phyloP scores from a whole-genome alignment of 2,113 vertebrate species.

The Fulica atra region DNA sequence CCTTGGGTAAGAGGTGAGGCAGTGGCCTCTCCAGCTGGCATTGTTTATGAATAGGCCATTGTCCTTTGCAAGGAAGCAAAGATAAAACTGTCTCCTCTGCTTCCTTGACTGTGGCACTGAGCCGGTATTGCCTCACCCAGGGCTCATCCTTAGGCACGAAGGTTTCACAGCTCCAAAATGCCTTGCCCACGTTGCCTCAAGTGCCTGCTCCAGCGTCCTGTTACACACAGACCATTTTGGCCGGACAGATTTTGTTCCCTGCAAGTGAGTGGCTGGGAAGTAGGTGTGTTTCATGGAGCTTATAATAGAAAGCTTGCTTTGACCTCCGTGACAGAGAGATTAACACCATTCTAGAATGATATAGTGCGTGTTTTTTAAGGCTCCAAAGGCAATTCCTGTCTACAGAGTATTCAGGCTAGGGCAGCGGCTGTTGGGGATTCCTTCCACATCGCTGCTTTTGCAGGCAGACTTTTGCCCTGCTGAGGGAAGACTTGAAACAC shows the following conservation, averaged over 20 bases:
- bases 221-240: neutral
- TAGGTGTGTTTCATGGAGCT: conserved; percentile 26
- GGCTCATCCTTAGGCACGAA: neutral
- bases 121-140: neutral
- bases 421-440: neutral
- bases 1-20: neutral
- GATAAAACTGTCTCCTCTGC: neutral
- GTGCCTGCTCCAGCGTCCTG: neutral
- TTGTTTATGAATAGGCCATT: neutral
- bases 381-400: conserved; percentile 41
- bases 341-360: conserved; percentile 36
- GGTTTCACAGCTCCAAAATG: neutral
- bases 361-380: neutral
- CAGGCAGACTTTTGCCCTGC: neutral
- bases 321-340: neutral
- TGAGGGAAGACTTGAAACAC: neutral
- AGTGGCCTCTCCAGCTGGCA: neutral
- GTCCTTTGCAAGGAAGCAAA: conserved; percentile 23
- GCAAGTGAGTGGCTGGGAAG: conserved; percentile 18
- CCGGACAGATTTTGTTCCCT: neutral
- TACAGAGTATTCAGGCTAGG: neutral
- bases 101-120: neutral
- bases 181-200: neutral
- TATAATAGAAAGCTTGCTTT: conserved; percentile 56
- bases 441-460: neutral